Percentiles rank a stretch among this genome's conserved stretches.
Conservation (phyloP, 2,888 invertebrate species). For the Brachycybe producta region DNA sequence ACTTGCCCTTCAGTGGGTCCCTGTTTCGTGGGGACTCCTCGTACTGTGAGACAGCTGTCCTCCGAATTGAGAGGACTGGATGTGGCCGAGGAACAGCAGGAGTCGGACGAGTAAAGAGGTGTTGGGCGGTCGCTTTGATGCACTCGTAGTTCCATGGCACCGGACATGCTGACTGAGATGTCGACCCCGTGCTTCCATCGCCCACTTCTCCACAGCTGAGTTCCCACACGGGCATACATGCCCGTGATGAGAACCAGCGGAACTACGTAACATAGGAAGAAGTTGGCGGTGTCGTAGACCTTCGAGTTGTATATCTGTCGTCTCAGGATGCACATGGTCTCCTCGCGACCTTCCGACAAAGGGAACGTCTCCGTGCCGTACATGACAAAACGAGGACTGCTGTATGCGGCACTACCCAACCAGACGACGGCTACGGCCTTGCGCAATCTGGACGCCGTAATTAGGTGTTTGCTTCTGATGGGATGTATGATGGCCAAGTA, state of each 20-base stretch:
- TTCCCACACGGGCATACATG: conserved; percentile 59
- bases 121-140: too few species aligned
- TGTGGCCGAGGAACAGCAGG: too few species aligned
- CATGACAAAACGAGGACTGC: conserved; percentile 69
- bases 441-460: conserved; percentile 59
- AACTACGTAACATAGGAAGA: conserved; percentile 65
- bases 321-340: conserved; percentile 60
- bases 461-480: conserved; percentile 66
- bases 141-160: too few species aligned
- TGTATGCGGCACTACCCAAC: conserved; percentile 68
- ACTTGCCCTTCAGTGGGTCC: too few species aligned
- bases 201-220: neutral
- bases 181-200: too few species aligned
- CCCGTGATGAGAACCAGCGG: conserved; percentile 64
- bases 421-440: conserved; percentile 66
- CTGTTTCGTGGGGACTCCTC: too few species aligned
- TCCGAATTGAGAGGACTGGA: too few species aligned
- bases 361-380: conserved; percentile 58
- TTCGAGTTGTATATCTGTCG: conserved; percentile 64
- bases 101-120: too few species aligned
- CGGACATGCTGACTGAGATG: too few species aligned
- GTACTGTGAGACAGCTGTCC: too few species aligned
- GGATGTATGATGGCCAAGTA: conserved; percentile 77
- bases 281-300: conserved; percentile 64
- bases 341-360: conserved; percentile 44